Conservation (phyloP, 2,113 vertebrate genomes). For the Melierax canorus region DNA sequence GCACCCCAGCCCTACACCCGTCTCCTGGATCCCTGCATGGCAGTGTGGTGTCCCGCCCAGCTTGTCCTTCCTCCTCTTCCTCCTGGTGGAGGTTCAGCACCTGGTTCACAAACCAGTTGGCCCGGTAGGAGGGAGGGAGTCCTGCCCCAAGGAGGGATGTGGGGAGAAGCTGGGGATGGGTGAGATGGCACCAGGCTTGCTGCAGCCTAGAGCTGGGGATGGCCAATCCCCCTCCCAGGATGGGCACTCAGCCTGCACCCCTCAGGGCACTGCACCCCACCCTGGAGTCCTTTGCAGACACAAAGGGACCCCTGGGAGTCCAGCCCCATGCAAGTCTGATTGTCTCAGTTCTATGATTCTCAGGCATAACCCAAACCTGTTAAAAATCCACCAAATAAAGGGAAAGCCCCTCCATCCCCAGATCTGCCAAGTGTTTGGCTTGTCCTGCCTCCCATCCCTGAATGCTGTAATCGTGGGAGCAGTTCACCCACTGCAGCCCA, state of each 20-base stretch:
- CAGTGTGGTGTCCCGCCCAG: background rate
- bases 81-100: background rate
- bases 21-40: background rate
- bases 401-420: background rate
- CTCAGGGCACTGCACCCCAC: background rate
- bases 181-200: background rate
- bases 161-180: accelerated
- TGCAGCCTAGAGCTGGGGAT: background rate
- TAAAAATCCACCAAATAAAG: background rate
- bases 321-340: accelerated
- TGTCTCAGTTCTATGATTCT: background rate
- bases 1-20: background rate
- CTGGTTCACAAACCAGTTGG: background rate
- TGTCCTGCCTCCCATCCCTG: background rate
- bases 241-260: background rate
- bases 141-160: background rate
- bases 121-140: background rate
- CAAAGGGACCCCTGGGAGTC: background rate
- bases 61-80: background rate
- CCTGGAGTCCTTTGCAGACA: background rate
- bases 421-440: background rate
- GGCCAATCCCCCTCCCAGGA: background rate
- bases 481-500: background rate
- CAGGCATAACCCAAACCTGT: background rate
- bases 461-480: background rate